phyloP scores from a whole-genome alignment of 1,140 invertebrate genomes.

The Battus philenor region DNA sequence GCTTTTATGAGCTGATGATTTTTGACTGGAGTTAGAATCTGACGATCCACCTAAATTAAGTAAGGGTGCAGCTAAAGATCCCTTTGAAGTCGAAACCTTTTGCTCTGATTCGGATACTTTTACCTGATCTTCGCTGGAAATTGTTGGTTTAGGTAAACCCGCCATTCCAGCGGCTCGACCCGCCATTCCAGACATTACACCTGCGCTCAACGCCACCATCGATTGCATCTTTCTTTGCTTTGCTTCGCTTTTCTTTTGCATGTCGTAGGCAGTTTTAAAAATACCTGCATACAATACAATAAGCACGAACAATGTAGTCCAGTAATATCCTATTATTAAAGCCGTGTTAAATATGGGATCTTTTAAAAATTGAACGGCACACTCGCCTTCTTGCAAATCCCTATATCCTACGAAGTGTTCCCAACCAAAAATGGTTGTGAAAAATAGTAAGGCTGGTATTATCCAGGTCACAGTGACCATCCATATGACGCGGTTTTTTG shows the following conservation, averaged over 20 bases:
- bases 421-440: constrained; percentile 99
- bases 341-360: constrained; percentile 98
- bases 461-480: constrained; percentile 99
- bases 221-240: constrained; percentile 96
- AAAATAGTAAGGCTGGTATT: constrained; percentile 96
- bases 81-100: constrained; percentile 61
- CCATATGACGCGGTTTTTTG: constrained; percentile 92
- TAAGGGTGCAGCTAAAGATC: constrained; percentile 62
- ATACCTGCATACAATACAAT: constrained; percentile 98
- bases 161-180: constrained; percentile 88
- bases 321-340: constrained; percentile 98
- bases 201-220: constrained; percentile 92
- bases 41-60: constrained; percentile 64
- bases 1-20: constrained; percentile 78
- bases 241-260: constrained; percentile 98
- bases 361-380: constrained; percentile 98
- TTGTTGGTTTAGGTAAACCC: constrained; percentile 85
- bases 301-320: constrained; percentile 95
- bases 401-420: constrained; percentile 96
- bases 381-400: constrained; percentile 91
- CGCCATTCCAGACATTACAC: constrained; percentile 92
- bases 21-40: constrained; percentile 80
- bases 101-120: constrained; percentile 63
- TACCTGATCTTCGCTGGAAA: constrained; percentile 83
- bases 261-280: constrained; percentile 98